Base-by-base conservation (phyloP, 2,888 invertebrate genomes). In the Brassicogethes aeneus region DNA sequence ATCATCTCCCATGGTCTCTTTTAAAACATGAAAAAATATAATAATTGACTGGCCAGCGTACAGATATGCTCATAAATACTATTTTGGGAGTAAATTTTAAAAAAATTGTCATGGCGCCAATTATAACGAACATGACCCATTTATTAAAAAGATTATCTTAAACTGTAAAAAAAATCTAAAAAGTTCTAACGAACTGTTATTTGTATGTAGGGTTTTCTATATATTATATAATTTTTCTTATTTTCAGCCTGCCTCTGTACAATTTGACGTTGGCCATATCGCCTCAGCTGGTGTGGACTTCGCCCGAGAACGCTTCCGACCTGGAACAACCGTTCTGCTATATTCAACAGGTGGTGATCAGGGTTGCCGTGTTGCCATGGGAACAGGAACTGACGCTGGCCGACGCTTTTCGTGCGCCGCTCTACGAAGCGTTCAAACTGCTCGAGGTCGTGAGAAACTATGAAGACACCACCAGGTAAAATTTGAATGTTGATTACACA, bases 331-430 rank as follows among this genome's bases (percentile, higher is more conserved):
- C 81, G 10, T 74, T 77, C 48, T 70, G 85, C 37, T 86, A 81
- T 63, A 74, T 85, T 5, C 86, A 87, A 62, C 87, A 87, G 70
- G 81, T 87, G 48, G 75, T 84, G 35, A 66, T 87, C 44, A 56
- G 66, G 60, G 62, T 74, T 62, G 84, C 88, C 43, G 90, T 95
- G 7, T 75, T 87, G 46, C 94, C 94, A 41, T 95, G 94, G 94
- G 78, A 79, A 41, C 76, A 78, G 46, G 83, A 85, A 53, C 71
- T 94, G 52, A 80, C 80, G 52, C 72, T 91, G 56, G 85, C 85
- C 62, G 95, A 95, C 74, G 93, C 93, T 34, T 92, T 93, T 66
- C 76, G 93, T 56, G 91, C 86, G 3, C 94, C 95, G 2, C 71
- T 96, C 1, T 83, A 85, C 57, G 89, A 91, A 71, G 85, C 86